Evolutionary conservation across 2,113 vertebrate species (phyloP).

Genomic region (Scartelaos histophorus): DNA sequence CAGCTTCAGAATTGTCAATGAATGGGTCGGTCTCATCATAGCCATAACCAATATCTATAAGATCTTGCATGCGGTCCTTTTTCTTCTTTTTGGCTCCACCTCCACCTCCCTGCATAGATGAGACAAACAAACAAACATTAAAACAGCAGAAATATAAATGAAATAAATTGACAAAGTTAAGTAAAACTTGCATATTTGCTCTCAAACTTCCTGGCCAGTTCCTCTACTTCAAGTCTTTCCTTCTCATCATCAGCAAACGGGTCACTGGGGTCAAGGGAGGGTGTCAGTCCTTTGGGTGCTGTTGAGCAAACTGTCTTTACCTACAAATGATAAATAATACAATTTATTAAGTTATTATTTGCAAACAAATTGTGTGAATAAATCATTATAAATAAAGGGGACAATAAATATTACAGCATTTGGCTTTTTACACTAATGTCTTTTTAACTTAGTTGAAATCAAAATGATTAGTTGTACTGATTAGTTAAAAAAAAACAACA

Average conservation of each 20-base stretch:
- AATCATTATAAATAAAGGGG: neutral
- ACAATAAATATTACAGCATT: neutral
- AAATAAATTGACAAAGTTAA: neutral
- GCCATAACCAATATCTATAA: slow-evolving; percentile 96
- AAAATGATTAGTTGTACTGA: neutral
- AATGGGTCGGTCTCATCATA: slow-evolving; percentile 98
- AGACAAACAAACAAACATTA: neutral
- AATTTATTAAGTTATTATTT: neutral
- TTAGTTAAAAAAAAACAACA: neutral
- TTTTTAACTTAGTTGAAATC: neutral
- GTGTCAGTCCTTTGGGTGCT: slow-evolving; percentile 65
- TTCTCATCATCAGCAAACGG: slow-evolving; percentile 88
- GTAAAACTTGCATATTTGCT: slow-evolving; percentile 91
- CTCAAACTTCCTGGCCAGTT: slow-evolving; percentile 94
- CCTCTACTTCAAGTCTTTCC: slow-evolving; percentile 89
- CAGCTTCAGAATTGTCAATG: slow-evolving; percentile 98
- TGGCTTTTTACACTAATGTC: neutral
- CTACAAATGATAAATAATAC: slow-evolving; percentile 25
- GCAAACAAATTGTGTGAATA: neutral
- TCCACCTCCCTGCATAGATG: slow-evolving; percentile 66
- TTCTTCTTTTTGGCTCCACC: slow-evolving; percentile 86
- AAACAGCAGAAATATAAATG: neutral
- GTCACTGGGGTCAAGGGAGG: slow-evolving; percentile 80
- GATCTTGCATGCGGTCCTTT: slow-evolving; percentile 95
- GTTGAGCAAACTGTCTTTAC: slow-evolving; percentile 66